Evolutionary conservation across 2,888 invertebrate genomes (phyloP).

Genomic region (Drosophila mettleri): DNA sequence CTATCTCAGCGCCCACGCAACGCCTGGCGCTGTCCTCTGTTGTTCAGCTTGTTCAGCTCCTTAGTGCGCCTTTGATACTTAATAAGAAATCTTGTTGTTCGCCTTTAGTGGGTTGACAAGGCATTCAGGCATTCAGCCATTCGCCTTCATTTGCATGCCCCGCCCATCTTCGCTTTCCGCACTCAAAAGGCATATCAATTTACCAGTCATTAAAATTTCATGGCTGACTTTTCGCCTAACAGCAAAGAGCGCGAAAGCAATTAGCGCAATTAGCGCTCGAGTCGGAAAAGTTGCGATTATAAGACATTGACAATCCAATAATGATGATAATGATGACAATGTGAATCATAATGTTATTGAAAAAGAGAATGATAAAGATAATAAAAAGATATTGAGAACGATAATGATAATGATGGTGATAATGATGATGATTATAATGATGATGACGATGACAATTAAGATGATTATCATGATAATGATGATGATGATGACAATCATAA

Average conservation of each 20-base stretch:
- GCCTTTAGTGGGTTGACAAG: constrained; percentile 62
- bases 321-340: constrained; percentile 52
- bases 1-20: constrained; percentile 48
- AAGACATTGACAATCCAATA: constrained; percentile 33
- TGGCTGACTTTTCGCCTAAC: constrained; percentile 65
- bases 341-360: too few relatives aligned
- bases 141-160: constrained; percentile 69
- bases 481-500: neutral
- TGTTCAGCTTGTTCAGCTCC: constrained; percentile 26
- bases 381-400: neutral
- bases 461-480: neutral
- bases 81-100: constrained; percentile 68
- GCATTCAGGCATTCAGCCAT: constrained; percentile 31
- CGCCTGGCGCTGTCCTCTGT: constrained; percentile 29
- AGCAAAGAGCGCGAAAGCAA: constrained; percentile 67
- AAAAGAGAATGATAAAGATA: neutral
- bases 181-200: constrained; percentile 79
- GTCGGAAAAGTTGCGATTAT: constrained; percentile 20
- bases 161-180: constrained; percentile 7
- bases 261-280: constrained; percentile 69
- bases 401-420: neutral
- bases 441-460: neutral
- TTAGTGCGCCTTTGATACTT: constrained; percentile 73
- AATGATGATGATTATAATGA: neutral
- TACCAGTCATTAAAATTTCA: constrained; percentile 80